Evolutionary conservation across 2,888 invertebrate genomes (phyloP).

Genomic region (Dascillus cervinus): DNA sequence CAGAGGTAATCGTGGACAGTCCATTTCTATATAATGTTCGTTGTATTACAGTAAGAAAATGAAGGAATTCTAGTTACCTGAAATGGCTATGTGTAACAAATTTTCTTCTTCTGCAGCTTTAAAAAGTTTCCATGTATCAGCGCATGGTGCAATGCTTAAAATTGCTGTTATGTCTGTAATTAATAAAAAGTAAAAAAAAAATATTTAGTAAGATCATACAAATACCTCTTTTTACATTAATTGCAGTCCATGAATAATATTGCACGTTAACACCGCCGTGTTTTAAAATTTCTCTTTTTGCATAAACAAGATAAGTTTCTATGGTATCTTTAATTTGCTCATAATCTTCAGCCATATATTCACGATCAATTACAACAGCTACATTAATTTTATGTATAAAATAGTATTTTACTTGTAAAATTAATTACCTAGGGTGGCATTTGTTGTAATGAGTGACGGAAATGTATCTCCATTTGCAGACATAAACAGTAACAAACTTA

Average conservation of each 20-base stretch:
- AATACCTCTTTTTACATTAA: constrained; percentile 67
- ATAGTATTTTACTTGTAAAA: too few species aligned
- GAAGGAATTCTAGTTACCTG: constrained; percentile 40
- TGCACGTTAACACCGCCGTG: constrained; percentile 62
- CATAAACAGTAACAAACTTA: constrained; percentile 7
- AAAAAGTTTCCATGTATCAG: constrained; percentile 66
- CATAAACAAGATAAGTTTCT: constrained; percentile 43
- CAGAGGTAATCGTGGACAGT: constrained; percentile 67
- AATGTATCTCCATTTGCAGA: constrained; percentile 43
- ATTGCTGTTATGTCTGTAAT: constrained; percentile 61
- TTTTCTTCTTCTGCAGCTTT: constrained; percentile 54
- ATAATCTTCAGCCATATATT: constrained; percentile 56
- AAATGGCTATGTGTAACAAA: constrained; percentile 64
- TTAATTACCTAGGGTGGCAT: constrained; percentile 67
- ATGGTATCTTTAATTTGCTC: constrained; percentile 55
- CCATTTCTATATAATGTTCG: constrained; percentile 47
- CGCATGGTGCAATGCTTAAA: constrained; percentile 66
- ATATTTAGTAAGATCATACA: constrained; percentile 3
- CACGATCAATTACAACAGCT: constrained; percentile 67
- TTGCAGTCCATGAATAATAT: constrained; percentile 60
- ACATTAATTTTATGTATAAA: constrained; percentile 16
- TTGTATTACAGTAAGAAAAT: not conserved
- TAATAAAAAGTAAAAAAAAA: constrained; percentile 3
- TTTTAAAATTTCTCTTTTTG: constrained; percentile 56
- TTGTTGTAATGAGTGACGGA: constrained; percentile 64